phyloP scores from a whole-genome alignment of 37 sponge, comb jelly and placozoan species.

The Aplysina aerophoba region DNA sequence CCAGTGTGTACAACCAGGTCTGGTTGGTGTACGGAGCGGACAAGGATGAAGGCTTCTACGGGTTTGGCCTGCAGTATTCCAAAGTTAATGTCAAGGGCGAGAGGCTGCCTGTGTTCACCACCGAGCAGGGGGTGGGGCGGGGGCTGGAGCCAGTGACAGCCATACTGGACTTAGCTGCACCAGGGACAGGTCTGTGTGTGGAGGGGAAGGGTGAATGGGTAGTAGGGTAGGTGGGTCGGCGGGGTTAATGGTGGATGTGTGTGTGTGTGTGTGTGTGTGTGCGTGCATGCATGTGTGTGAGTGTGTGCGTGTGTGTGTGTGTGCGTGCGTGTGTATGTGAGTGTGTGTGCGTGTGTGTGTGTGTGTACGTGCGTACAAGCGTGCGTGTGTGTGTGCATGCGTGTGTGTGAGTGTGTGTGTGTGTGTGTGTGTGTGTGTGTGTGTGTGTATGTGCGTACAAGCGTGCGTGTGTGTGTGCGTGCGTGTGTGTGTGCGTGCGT shows the following conservation, averaged over 20 bases:
- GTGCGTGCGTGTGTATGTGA: neutral
- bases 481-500: too few species aligned
- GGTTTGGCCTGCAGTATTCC: conserved; percentile 82
- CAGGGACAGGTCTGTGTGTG: conserved; percentile 53
- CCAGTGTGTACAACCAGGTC: conserved; percentile 53
- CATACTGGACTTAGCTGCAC: conserved; percentile 54
- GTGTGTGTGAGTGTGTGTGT: neutral
- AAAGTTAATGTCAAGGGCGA: conserved; percentile 69
- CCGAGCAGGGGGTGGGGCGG: conserved; percentile 84
- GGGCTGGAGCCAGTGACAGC: conserved; percentile 67
- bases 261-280: conserved; percentile 1
- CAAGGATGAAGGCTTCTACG: conserved; percentile 71
- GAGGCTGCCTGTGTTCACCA: conserved; percentile 69
- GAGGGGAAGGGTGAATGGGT: neutral
- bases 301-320: neutral
- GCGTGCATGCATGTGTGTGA: neutral
- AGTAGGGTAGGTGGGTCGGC: too few species aligned
- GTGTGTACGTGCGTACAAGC: neutral
- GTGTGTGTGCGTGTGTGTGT: conserved; percentile 16
- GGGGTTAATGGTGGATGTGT: too few species aligned
- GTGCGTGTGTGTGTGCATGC: conserved; percentile 16
- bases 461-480: too few species aligned
- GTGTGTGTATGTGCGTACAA: too few species aligned
- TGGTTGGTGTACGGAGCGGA: conserved; percentile 58
- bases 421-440: neutral